phyloP scores from a whole-genome alignment of 1,140 invertebrate genomes.

The Heliothis subflexa region DNA sequence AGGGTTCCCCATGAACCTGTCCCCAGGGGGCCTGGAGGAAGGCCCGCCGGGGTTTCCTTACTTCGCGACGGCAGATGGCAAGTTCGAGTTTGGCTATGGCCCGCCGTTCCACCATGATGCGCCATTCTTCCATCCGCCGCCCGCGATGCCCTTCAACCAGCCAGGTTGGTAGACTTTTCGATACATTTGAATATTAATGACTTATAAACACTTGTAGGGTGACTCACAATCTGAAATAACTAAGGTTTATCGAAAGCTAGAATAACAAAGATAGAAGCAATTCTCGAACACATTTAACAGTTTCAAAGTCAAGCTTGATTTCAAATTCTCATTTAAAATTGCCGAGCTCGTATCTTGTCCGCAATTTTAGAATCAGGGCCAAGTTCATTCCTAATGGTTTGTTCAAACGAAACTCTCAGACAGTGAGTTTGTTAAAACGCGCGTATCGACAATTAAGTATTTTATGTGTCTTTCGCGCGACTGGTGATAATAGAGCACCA shows the following conservation, averaged over 20 bases:
- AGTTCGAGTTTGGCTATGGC: slow-evolving; percentile 96
- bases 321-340: slow-evolving; percentile 32
- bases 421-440: neutral
- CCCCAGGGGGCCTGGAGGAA: slow-evolving; percentile 93
- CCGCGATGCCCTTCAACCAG: slow-evolving; percentile 91
- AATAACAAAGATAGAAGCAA: neutral
- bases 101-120: slow-evolving; percentile 95
- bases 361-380: slow-evolving; percentile 44
- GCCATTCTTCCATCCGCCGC: slow-evolving; percentile 94
- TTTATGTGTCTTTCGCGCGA: slow-evolving; percentile 23
- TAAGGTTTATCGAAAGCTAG: neutral
- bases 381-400: slow-evolving; percentile 40
- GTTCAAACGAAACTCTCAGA: slow-evolving; percentile 24
- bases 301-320: slow-evolving; percentile 44
- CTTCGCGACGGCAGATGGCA: slow-evolving; percentile 92
- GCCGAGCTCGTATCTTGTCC: slow-evolving; percentile 16
- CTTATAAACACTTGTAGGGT: neutral
- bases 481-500: neutral
- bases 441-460: slow-evolving; percentile 15
- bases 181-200: slow-evolving; percentile 1
- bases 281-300: slow-evolving; percentile 12
- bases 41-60: slow-evolving; percentile 94
- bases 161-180: slow-evolving; percentile 87
- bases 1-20: slow-evolving; percentile 95
- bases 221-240: neutral